These are phyloP conservation scores for Lomographa bimaculata DNA, from an alignment of 2,888 invertebrate species.

Conservation along the genomic window DNA sequence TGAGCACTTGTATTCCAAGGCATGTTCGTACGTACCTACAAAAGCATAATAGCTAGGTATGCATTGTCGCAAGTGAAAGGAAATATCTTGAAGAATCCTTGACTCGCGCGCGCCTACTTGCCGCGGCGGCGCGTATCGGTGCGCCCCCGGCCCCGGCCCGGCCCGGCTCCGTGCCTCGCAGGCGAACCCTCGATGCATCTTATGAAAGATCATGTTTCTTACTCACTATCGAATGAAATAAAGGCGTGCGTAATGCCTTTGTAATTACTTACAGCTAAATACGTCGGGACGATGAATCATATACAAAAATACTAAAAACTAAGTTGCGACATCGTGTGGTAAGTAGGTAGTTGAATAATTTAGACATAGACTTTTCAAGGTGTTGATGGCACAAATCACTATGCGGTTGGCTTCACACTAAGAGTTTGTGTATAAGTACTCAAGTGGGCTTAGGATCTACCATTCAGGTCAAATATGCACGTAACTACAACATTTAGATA, in stretches of 20 bases:
- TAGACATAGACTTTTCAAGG: constrained; percentile 15
- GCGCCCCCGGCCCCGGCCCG: constrained; percentile 33
- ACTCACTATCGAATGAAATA: constrained; percentile 19
- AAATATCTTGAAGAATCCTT: constrained; percentile 81
- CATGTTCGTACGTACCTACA: no score
- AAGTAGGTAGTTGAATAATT: constrained; percentile 14
- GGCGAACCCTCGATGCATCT: constrained; percentile 31
- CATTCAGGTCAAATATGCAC: constrained; percentile 50
- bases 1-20: constrained; percentile 12
- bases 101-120: constrained; percentile 75
- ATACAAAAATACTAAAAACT: constrained; percentile 16
- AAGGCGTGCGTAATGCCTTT: constrained; percentile 19
- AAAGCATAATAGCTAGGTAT: constrained; percentile 35
- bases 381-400: constrained; percentile 7
- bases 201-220: constrained; percentile 38
- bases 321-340: constrained; percentile 18
- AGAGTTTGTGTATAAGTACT: background rate
- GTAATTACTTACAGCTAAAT: constrained; percentile 24
- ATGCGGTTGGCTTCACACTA: background rate
- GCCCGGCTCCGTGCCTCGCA: constrained; percentile 6
- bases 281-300: constrained; percentile 21
- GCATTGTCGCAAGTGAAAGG: constrained; percentile 81
- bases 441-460: constrained; percentile 35
- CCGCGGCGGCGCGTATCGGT: constrained; percentile 33
- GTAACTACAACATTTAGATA: constrained; percentile 49